Evolutionary conservation across 2,113 vertebrate genomes (phyloP).

Genomic region (Eonycteris spelaea): DNA sequence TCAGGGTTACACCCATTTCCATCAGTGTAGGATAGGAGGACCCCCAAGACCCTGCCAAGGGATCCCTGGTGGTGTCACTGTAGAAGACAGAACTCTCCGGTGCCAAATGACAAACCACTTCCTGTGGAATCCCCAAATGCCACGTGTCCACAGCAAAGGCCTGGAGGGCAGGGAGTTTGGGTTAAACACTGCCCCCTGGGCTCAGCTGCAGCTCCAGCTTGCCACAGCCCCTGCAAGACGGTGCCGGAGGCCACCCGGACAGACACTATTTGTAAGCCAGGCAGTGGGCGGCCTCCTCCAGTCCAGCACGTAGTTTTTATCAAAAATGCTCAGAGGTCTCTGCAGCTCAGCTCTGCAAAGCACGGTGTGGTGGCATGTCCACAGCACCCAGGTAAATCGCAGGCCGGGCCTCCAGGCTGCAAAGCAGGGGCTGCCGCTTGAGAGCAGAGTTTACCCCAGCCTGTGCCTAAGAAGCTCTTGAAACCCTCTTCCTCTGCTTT

Average conservation of each 20-base stretch:
- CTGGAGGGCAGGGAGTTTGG: background rate
- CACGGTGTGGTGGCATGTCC: fast-evolving
- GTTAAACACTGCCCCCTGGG: background rate
- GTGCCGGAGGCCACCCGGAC: background rate
- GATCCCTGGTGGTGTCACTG: background rate
- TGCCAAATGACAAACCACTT: background rate
- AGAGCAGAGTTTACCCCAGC: background rate
- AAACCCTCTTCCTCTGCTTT: background rate
- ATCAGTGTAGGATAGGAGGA: background rate
- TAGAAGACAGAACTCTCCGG: background rate
- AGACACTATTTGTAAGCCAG: background rate
- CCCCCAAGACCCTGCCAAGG: background rate
- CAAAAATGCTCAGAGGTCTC: background rate
- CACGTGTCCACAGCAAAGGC: background rate
- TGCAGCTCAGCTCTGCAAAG: background rate
- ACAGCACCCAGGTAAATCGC: background rate
- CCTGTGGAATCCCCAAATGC: fast-evolving
- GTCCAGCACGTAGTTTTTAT: background rate
- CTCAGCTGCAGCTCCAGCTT: background rate
- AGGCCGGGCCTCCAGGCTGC: background rate
- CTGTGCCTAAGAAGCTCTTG: background rate
- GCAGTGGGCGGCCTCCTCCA: background rate
- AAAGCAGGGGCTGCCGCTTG: background rate
- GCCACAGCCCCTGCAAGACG: background rate
- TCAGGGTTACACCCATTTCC: background rate